These are phyloP conservation scores for Diuraphis noxia DNA, from an alignment of 1,140 invertebrate genomes.

Conservation along the genomic window DNA sequence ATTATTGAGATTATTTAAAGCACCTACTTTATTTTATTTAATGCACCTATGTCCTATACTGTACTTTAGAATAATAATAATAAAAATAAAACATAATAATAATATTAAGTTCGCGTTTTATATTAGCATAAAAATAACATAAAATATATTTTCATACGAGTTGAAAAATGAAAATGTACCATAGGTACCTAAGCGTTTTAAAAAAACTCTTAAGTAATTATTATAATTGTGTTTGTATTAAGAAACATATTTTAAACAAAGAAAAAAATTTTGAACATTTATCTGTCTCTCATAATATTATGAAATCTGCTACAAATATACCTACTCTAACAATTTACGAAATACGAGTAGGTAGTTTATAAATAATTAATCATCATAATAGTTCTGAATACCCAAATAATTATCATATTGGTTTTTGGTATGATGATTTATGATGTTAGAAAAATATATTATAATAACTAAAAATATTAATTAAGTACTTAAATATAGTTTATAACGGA, in stretches of 20 bases:
- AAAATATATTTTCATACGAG: background rate
- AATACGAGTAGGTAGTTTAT: background rate
- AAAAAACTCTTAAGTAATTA: background rate
- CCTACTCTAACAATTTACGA: background rate
- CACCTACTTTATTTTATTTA: background rate
- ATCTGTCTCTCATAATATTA: background rate
- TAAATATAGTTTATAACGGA: background rate
- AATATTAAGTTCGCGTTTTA: background rate
- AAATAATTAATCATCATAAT: background rate
- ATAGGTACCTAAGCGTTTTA: no score
- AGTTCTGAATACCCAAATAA: background rate
- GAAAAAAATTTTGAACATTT: background rate
- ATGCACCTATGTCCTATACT: background rate
- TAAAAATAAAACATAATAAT: background rate
- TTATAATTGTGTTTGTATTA: background rate
- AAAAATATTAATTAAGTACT: background rate
- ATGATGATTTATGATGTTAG: no score
- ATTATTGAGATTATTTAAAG: constrained; percentile 11
- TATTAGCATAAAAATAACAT: constrained; percentile 24
- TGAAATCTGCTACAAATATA: background rate
- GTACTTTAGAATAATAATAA: background rate
- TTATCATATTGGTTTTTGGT: background rate
- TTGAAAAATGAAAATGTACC: background rate
- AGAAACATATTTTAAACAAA: no score
- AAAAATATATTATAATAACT: no score